phyloP scores from a whole-genome alignment of 2,797 vertebrate species.

The Coregonus ussuriensis region DNA sequence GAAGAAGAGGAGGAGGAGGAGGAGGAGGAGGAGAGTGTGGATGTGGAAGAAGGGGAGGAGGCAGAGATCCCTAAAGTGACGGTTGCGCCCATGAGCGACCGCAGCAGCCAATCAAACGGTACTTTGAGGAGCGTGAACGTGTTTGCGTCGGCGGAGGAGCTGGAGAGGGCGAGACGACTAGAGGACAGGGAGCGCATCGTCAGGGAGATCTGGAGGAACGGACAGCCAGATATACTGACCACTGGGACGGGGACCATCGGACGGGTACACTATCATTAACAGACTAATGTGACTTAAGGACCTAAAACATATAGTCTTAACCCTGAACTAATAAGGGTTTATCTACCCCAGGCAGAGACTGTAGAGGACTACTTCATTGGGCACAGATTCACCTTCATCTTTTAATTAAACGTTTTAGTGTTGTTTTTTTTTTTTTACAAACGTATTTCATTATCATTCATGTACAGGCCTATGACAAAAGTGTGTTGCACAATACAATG shows the following conservation, averaged over 20 bases:
- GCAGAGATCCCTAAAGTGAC: conserved; percentile 74
- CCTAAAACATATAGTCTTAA: no score
- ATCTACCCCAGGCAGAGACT: conserved; percentile 9
- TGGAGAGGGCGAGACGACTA: conserved; percentile 85
- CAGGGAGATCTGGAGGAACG: conserved; percentile 93
- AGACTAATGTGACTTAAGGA: neutral
- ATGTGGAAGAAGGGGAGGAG: conserved; percentile 74
- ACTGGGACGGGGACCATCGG: conserved; percentile 83
- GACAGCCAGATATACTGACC: conserved; percentile 87
- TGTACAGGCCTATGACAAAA: neutral
- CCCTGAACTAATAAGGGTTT: neutral
- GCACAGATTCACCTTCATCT: neutral
- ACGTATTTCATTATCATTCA: neutral
- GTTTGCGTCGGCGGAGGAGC: conserved; percentile 85
- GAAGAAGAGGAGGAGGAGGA: conserved; percentile 72
- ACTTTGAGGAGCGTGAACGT: conserved; percentile 82
- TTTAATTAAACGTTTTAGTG: neutral
- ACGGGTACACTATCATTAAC: conserved; percentile 75
- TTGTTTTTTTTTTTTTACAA: no score
- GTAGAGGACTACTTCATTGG: neutral
- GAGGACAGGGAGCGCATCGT: conserved; percentile 90
- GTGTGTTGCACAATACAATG: neutral
- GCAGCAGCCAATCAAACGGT: conserved; percentile 56
- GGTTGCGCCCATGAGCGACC: conserved; percentile 42
- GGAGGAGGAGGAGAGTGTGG: conserved; percentile 63